Evolutionary conservation across 30 jellyfish, hydroid and myxozoan genomes (phyloP), one percentile per base, ranked within the genome.

Genomic region (Aurelia sp.): DNA sequence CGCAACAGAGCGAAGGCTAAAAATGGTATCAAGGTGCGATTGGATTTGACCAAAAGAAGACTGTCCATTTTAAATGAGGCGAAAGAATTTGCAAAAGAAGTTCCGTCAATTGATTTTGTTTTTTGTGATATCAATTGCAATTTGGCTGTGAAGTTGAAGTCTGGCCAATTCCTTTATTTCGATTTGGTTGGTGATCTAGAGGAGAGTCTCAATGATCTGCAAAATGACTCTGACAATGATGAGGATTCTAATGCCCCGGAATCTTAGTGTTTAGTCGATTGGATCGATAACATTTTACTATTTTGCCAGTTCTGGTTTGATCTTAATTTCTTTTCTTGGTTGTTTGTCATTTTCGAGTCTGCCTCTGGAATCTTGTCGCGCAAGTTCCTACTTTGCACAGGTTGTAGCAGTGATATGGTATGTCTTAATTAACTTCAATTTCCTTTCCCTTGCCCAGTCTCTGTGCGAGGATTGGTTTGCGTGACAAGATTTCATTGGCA

Each of bases 21-120:
- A 41, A 63, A 72, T 71, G 77, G 44, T 20, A 44, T 58, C 63
- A 69, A 70, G 71, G 62, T 83, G 31, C 63, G 86, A 24, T n/a
- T 83, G 80, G 92, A 83, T 52, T 67, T 83, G 35, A 70, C 92
- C 22, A 58, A 30, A 52, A 31, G 72, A 22, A 83, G 81, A 62
- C 4, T 51, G 8, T 4, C 30, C 24, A 35, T 72, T 53, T 16
- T 85, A 77, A 44, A 61, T 66, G 67, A 59, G 4, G 94, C 94
- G 18, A 48, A n/a, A 19, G 88, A 85, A 62, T 33, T 85, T 63
- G 88, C 83, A 38, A 61, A 85, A 44, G 27, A n/a, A 31, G 5
- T 8, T 24, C 53, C 81, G 38, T 19, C 31, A 9, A 61, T 84
- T 4, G 87, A 84, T 58, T 84, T 84, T 40, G 87, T 72, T 41